Evolutionary conservation across 2,888 invertebrate genomes (phyloP).

Genomic region (Temnothorax rugatulus): DNA sequence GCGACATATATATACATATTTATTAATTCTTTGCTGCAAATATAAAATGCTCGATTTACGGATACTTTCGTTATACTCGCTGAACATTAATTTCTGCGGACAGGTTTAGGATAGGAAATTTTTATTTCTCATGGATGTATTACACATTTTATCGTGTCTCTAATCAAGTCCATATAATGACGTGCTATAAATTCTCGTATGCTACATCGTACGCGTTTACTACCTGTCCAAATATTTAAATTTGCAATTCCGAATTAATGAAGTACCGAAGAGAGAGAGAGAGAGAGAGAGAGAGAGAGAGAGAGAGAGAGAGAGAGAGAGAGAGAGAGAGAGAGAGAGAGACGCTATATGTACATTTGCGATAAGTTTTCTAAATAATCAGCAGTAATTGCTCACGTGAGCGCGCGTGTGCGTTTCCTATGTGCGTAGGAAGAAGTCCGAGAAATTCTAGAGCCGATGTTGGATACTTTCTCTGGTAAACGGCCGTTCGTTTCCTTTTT

Average conservation of each 20-base stretch:
- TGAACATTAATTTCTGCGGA: background rate
- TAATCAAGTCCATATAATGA: slow-evolving; percentile 11
- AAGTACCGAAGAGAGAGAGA: background rate
- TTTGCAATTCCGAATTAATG: slow-evolving; percentile 29
- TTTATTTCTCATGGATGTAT: background rate
- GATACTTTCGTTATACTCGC: slow-evolving; percentile 10
- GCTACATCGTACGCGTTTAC: background rate
- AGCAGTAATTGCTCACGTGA: background rate
- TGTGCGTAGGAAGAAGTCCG: slow-evolving; percentile 61
- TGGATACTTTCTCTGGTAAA: slow-evolving; percentile 71
- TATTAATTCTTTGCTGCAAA: background rate
- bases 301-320: background rate
- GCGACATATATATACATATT: background rate
- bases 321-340: background rate
- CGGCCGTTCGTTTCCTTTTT: slow-evolving; percentile 69
- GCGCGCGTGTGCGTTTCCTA: background rate
- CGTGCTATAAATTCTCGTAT: background rate
- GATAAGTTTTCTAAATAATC: slow-evolving; percentile 38
- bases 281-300: background rate
- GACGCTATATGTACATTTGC: background rate
- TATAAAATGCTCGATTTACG: slow-evolving; percentile 43
- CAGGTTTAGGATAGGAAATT: background rate
- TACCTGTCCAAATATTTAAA: background rate
- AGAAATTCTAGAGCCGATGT: slow-evolving; percentile 70
- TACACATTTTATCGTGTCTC: background rate